Base-by-base conservation (phyloP, 1,140 invertebrate species). In the Drosophila albomicans region DNA sequence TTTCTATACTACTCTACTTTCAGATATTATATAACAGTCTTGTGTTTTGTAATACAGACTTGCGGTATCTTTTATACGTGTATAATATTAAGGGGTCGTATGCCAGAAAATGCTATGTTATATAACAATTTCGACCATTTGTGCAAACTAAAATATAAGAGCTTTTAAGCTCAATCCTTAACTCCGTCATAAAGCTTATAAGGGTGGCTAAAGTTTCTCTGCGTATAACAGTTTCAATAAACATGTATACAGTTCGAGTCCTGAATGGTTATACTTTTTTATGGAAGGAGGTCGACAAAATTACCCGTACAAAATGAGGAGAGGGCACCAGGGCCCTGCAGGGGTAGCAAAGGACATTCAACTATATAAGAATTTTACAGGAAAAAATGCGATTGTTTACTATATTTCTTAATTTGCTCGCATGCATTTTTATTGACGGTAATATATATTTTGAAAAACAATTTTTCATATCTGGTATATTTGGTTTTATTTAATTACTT, bases 341-440 rank as follows among this genome's bases (percentile, higher is more conserved):
- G 20, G 56, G 56, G 45, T 59, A 49, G 3, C 13, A 58, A 48
- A 49, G 11, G 0, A 32, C 3, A 20, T 32, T 32, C 51, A 65
- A 43, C 2, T 4, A 15, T 35, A 43, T 8, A 0, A 7, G 1
- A 5, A 51, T 38, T 41, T 7, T 4, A 54, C n/a, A 35, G 15
- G 16, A 54, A 51, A 38, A 51, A 38, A 35, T 0, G 8, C 1
- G 32, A n/a, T 28, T 10, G 1, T 10, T 15, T 46, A 15, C 15
- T 15, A 15, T 15, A 30, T 49, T 69, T 57, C 10, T 49, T 57
- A 59, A 16, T 49, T 64, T 71, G 35, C 67, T 57, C 59, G 61
- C 52, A 70, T 72, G 62, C 69, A 66, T 56, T 56, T 75, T 69
- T 69, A 73, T 73, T 67, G 70, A 73, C 28, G 45, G 28, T 61